phyloP scores from a whole-genome alignment of 2,888 invertebrate genomes.

The Diarsia mendica region DNA sequence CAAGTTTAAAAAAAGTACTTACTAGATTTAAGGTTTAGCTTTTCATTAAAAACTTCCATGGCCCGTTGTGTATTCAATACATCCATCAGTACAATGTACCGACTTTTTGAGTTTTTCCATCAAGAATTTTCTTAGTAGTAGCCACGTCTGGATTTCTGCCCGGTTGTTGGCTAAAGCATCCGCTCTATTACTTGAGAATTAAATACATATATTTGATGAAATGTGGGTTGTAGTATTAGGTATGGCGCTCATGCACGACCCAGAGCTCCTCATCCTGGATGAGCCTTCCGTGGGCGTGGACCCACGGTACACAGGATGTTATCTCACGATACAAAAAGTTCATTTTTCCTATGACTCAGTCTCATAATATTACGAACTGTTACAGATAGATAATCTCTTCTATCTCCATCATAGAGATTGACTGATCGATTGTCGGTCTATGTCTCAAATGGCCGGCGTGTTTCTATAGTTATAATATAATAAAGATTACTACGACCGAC shows the following conservation, averaged over 20 bases:
- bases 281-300: too few relatives aligned
- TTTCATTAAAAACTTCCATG: too few relatives aligned
- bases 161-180: not conserved
- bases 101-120: not conserved
- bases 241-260: too few relatives aligned
- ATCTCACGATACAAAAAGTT: not conserved
- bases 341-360: conserved; percentile 18
- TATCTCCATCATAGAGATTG: conserved; percentile 29
- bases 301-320: too few relatives aligned
- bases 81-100: too few relatives aligned
- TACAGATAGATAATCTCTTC: conserved; percentile 37
- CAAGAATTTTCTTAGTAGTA: not conserved
- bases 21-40: too few relatives aligned
- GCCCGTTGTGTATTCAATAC: too few relatives aligned
- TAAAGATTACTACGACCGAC: not conserved
- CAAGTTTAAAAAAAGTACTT: not conserved
- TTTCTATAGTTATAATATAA: conserved; percentile 22
- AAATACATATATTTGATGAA: too few relatives aligned
- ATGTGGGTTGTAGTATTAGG: too few relatives aligned
- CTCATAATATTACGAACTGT: conserved; percentile 19
- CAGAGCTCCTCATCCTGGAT: too few relatives aligned
- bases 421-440: conserved; percentile 35
- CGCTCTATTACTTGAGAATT: not conserved
- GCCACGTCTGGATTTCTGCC: not conserved
- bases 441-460: conserved; percentile 3